Evolutionary conservation across 2,113 vertebrate species (phyloP).

Genomic region (Periophthalmus modestus): DNA sequence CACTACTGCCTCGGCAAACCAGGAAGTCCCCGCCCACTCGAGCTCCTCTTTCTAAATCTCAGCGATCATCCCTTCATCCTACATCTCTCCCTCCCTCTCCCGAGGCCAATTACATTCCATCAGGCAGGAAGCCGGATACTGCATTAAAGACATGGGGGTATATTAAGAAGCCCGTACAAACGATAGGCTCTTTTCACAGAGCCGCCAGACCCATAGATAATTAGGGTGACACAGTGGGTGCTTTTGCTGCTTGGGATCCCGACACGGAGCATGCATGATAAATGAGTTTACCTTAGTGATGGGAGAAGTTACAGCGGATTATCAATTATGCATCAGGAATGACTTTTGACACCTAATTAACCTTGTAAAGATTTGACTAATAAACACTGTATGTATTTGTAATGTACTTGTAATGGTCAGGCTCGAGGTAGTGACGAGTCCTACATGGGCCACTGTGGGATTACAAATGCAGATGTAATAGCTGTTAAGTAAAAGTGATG

Average conservation of each 20-base stretch:
- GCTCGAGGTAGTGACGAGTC: not conserved
- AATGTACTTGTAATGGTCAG: not conserved
- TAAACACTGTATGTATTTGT: not conserved
- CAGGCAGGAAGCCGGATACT: conserved; percentile 66
- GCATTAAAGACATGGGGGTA: conserved; percentile 62
- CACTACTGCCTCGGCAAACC: conserved; percentile 16
- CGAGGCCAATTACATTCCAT: conserved; percentile 71
- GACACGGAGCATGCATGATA: not conserved
- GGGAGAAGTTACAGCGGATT: conserved; percentile 1
- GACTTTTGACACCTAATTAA: conserved; percentile 14
- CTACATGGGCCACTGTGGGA: not conserved
- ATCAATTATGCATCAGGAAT: not conserved
- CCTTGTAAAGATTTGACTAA: not conserved
- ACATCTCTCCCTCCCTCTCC: conserved; percentile 55
- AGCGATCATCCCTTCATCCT: conserved; percentile 57
- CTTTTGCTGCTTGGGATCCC: conserved; percentile 30
- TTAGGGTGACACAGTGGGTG: conserved; percentile 45
- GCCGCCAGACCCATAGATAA: conserved; percentile 52
- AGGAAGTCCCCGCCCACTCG: conserved; percentile 34
- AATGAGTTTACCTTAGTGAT: conserved; percentile 2
- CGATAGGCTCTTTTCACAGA: conserved; percentile 38
- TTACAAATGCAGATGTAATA: not conserved
- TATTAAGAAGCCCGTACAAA: conserved; percentile 56
- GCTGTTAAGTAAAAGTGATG: not conserved
- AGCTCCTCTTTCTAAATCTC: conserved; percentile 37